Evolutionary conservation across 2,113 vertebrate species (phyloP), one percentile per base, ranked within the genome.

Genomic region (Pachypanchax playfairii): DNA sequence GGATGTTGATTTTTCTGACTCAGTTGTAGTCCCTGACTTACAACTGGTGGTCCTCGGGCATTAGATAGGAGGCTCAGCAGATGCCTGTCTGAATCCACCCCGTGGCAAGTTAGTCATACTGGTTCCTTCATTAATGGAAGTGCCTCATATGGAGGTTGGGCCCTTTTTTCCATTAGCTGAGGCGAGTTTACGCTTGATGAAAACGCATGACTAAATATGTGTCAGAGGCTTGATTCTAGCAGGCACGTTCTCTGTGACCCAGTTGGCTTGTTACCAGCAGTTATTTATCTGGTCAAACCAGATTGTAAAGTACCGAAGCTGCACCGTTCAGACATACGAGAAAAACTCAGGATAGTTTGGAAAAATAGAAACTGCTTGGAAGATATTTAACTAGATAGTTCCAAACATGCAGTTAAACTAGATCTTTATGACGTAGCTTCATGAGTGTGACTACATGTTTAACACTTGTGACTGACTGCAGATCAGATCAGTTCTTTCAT

Each of bases 71-170:
- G 64, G 56, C 64, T 68, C 52, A 68, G 61, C 80, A 80, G 77
- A 87, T 80, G 77, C 73, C 70, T 65, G 74, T 71, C 67, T 1
- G 26, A 55, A 39, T 51, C 22, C n/a, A 7, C 41, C 66, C 65
- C 26, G 7, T 5, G 55, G 80, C 73, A 50, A 57, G 54, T 78
- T 82, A 87, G 58, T 82, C 80, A 83, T 33, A 54, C 28, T 25
- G 59, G 63, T 81, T 41, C 59, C 44, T 69, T 84, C 62, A 71
- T 84, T 74, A 87, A 77, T 39, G 31, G 56, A 15, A 47, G 73
- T 71, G 65, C 56, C 75, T 64, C 60, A 66, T 72, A 53, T 79
- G 44, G 55, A 58, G 65, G 47, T 65, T 65, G 59, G 43, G 33
- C 49, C 25, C 61, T 48, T 50, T 58, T 62, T 63, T 74, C n/a